phyloP scores from a whole-genome alignment of 2,888 invertebrate genomes.

The Bugula neritina region DNA sequence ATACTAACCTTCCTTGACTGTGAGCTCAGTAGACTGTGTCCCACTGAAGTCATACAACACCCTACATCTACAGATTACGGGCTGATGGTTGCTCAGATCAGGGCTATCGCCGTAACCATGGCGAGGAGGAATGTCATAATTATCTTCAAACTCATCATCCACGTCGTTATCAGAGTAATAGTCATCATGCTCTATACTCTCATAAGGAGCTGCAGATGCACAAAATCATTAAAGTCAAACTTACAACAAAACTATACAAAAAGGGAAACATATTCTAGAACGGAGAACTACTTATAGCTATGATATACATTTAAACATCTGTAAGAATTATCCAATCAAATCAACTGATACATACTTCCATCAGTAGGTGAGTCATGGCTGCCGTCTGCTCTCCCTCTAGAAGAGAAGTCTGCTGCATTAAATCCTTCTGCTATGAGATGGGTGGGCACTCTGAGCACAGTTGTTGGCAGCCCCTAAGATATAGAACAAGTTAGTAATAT shows the following conservation, averaged over 20 bases:
- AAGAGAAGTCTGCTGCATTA: constrained; percentile 37
- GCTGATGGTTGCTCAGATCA: constrained; percentile 24
- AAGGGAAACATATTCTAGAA: no score
- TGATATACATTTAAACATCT: no score
- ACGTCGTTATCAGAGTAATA: constrained; percentile 6
- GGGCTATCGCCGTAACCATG: background rate
- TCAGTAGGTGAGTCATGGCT: constrained; percentile 25
- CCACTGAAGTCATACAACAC: constrained; percentile 83
- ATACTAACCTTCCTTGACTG: constrained; percentile 63
- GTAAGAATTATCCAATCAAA: no score
- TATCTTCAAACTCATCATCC: constrained; percentile 24
- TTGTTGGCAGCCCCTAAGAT: constrained; percentile 37
- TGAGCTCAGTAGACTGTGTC: constrained; percentile 78
- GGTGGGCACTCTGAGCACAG: constrained; percentile 38
- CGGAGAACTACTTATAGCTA: no score
- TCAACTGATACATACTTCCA: constrained; percentile 18
- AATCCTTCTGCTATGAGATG: constrained; percentile 39
- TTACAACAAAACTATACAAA: no score
- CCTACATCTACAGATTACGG: constrained; percentile 66
- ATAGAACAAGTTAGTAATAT: background rate
- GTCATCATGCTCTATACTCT: constrained; percentile 23
- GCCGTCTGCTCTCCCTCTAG: constrained; percentile 27
- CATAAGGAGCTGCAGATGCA: constrained; percentile 14
- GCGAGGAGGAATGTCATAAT: constrained; percentile 16
- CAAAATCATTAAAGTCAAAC: no score